Percentiles rank a stretch among this genome's conserved stretches.
These are phyloP conservation scores for Nymphalis c-album DNA, from an alignment of 2,888 invertebrate genomes.

Conservation along the genomic window DNA sequence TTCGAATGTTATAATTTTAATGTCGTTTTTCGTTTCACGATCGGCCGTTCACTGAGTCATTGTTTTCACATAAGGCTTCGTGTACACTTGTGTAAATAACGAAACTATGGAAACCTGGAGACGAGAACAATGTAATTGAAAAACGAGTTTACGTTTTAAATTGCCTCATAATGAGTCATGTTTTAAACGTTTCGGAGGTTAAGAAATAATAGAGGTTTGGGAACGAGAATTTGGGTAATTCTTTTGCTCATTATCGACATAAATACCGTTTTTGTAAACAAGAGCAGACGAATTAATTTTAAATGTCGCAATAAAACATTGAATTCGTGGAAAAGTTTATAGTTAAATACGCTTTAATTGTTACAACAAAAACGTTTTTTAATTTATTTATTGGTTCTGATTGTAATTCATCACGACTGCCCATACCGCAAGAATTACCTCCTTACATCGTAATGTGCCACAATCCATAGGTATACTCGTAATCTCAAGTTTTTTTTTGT, in stretches of 20 bases:
- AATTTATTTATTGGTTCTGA: too few species aligned
- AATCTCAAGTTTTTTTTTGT: too few species aligned
- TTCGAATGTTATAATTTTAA: conserved; percentile 49
- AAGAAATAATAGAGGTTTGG: conserved; percentile 32
- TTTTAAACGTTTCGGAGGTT: conserved; percentile 49
- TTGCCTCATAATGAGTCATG: conserved; percentile 60
- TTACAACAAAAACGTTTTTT: too few species aligned
- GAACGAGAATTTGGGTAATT: conserved; percentile 22
- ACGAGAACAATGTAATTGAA: conserved; percentile 59
- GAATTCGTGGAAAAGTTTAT: too few species aligned
- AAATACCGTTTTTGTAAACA: neutral
- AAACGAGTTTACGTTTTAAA: conserved; percentile 54
- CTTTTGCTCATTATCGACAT: neutral
- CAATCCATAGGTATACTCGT: too few species aligned
- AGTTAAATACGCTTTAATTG: too few species aligned
- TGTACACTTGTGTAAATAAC: conserved; percentile 73
- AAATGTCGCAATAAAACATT: too few species aligned
- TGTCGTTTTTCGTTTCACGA: conserved; percentile 51
- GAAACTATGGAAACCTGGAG: conserved; percentile 50
- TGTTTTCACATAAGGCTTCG: conserved; percentile 60
- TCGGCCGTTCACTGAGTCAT: conserved; percentile 52
- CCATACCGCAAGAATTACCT: too few species aligned
- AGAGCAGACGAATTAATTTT: neutral
- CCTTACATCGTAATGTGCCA: too few species aligned
- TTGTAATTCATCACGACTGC: too few species aligned